Evolutionary conservation across 2,797 vertebrate species (phyloP), one percentile per base, ranked within the genome.

Genomic region (Arctocebus calabarensis): DNA sequence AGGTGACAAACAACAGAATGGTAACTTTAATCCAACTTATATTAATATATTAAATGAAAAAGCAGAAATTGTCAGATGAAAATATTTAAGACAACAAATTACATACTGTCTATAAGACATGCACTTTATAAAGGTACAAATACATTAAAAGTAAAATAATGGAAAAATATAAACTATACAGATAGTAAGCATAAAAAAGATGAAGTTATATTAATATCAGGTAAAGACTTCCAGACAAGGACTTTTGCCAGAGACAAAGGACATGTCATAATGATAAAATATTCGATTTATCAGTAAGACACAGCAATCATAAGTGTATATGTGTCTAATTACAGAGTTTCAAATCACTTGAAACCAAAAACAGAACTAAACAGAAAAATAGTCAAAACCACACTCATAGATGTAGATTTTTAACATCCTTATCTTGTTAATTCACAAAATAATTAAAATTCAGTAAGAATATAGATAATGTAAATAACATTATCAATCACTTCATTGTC

Each of bases 341-440:
- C 61, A 90, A 94, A 84, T 90, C 75, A 57, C 12, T 13, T 66
- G 78, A 85, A 84, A 81, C 61, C 86, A 90, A 96, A 90, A 75
- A 62, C 22, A 62, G 27, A 73, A 79, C 37, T 81, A 59, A 88
- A 62, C 2, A 88, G 27, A 90, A 77, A 87, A 95, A 84, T 32
- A n/a, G 25, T 7, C 32, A 90, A 29, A 71, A 73, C 52, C 59
- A 64, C 52, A 84, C 55, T 62, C 64, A 84, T 3, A 90, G 32
- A 37, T 79, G 19, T 19, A 84, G 66, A 55, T 85, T 91, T 81
- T 83, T 59, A 74, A 81, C 37, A 73, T 20, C 17, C 16, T 90
- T 75, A 4, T 87, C 64, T 90, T 48, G 20, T 4, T 92, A 87
- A 90, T 57, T 84, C 34, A 23, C 70, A 52, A 86, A 89, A 68